These are phyloP conservation scores for Pantherophis guttatus DNA, from an alignment of 2,113 vertebrate species.

Conservation along the genomic window DNA sequence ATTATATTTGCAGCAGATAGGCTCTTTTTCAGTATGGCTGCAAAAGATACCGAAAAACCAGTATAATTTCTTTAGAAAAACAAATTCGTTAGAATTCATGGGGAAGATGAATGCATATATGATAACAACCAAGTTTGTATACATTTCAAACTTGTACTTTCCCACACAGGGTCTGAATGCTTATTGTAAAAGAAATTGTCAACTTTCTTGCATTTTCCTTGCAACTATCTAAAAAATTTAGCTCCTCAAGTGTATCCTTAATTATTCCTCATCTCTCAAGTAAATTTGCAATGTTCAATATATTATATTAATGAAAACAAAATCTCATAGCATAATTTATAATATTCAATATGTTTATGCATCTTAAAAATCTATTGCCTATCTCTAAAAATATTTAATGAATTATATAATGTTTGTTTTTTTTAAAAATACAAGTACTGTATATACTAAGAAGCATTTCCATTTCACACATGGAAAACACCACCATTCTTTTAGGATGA, in stretches of 20 bases:
- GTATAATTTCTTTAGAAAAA: neutral
- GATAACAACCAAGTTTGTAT: neutral
- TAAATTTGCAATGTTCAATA: neutral
- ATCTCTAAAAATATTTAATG: neutral
- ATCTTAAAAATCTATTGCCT: neutral
- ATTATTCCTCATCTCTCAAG: too few relatives aligned
- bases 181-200: neutral
- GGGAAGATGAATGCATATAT: neutral
- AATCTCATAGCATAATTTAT: neutral
- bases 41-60: conserved; percentile 18
- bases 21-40: conserved; percentile 18
- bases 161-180: neutral
- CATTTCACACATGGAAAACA: neutral
- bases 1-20: neutral
- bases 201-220: conserved; percentile 7
- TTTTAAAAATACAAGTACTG: neutral
- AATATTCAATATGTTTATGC: neutral
- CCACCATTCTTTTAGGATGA: neutral
- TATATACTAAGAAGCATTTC: neutral
- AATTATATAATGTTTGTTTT: neutral
- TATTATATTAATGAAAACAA: neutral
- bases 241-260: neutral
- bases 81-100: neutral
- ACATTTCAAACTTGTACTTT: neutral
- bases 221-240: neutral